Evolutionary conservation across 2,113 vertebrate species (phyloP), one percentile per base, ranked within the genome.

Genomic region (Tonatia bakeri): DNA sequence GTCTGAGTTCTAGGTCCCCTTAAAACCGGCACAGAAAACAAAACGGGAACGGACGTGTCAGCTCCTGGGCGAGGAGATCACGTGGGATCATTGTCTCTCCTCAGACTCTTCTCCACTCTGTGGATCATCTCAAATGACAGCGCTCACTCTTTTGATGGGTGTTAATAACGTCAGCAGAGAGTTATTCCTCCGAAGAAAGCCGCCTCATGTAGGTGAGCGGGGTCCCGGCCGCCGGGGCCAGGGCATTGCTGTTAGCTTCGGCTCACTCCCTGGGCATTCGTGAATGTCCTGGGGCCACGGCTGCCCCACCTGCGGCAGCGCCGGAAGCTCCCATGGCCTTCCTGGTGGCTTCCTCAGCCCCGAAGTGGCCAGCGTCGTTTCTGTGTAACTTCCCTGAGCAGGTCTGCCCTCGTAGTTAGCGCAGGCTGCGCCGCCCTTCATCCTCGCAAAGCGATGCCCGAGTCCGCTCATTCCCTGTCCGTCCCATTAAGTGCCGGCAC

Each of bases 341-440:
- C 93, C 79, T 94, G 85, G 75, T 93, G 94, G 92, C 90, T 90
- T 90, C 83, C 96, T 73, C 81, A 61, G 28, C 82, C 91, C 90
- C 94, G 95, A 96, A 97, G 97, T 95, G 94, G 92, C 90, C 90
- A 0, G 52, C 81, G 81, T 81, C 3, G 1, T 50, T 69, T 91
- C n/a, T 36, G 90, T 81, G 96, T 96, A 77, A 96, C 97, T 96
- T 96, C 95, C 61, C 61, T 94, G 81, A 96, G 73, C 86, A 22
- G 94, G 92, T 88, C 97, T 97, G 90, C 90, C 72, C 73, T 82
- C 28, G 72, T 94, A 96, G 90, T 95, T 94, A 95, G 64, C 76
- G 36, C 81, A 67, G 87, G 77, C 81, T 2, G 65, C 90, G 38
- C n/a, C 83, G 87, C 61, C 73, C 88, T 85, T 96, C 96, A 79